Conservation (phyloP, 2,797 vertebrate species). For the Mus spretus region DNA sequence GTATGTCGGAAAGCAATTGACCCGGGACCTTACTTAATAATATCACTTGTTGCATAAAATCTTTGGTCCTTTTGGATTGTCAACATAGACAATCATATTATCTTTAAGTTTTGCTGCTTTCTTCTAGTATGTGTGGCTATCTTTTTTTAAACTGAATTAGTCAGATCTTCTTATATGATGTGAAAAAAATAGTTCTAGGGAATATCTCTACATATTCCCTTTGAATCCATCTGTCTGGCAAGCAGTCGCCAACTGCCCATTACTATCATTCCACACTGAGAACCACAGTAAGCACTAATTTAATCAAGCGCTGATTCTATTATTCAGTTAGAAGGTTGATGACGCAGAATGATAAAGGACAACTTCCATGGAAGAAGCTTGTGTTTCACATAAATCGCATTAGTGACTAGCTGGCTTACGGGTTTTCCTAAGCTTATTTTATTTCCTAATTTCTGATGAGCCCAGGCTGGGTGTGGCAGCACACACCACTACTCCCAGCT, state of each 20-base stretch:
- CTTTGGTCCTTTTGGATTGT: background rate
- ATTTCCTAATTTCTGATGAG: background rate
- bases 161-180: background rate
- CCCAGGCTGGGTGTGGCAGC: background rate
- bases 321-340: background rate
- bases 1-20: background rate
- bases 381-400: background rate
- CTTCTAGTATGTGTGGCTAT: background rate
- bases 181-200: background rate
- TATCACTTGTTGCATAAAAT: background rate
- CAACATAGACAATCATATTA: background rate
- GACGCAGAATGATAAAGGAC: background rate
- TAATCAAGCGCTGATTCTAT: background rate
- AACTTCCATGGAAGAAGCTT: accelerated
- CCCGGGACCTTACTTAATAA: background rate
- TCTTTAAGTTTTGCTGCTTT: background rate
- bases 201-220: background rate
- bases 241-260: background rate
- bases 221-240: background rate
- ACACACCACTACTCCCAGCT: background rate
- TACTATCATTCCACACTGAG: background rate
- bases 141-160: background rate
- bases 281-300: background rate
- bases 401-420: background rate
- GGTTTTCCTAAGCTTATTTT: background rate